Conservation (phyloP, 2,797 vertebrate species). For the Macrochelys suwanniensis region DNA sequence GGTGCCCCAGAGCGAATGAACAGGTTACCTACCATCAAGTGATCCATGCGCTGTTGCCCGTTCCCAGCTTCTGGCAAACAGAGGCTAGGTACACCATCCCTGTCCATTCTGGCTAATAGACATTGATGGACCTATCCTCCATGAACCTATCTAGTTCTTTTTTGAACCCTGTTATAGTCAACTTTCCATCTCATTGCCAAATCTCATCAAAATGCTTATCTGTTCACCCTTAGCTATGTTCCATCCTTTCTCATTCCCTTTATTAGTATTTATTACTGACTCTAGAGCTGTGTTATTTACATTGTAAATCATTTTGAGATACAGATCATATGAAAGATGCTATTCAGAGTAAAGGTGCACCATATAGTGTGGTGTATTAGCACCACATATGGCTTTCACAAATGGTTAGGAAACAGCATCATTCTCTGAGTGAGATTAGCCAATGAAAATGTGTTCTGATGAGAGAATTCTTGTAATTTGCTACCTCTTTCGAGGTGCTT, state of each 20-base stretch:
- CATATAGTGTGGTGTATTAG: neutral
- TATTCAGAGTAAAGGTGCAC: neutral
- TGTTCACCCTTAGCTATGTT: neutral
- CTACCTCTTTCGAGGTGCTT: neutral
- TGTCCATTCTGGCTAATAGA: too few relatives aligned
- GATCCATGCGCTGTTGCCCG: too few relatives aligned
- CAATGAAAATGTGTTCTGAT: neutral
- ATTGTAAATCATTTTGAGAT: neutral
- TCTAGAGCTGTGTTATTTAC: neutral
- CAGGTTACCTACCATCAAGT: too few relatives aligned
- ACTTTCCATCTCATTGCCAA: neutral
- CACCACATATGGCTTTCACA: neutral
- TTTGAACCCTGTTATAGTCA: too few relatives aligned
- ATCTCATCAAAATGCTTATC: neutral
- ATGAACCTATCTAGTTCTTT: too few relatives aligned
- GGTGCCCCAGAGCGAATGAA: too few relatives aligned
- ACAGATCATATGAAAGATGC: fast-evolving
- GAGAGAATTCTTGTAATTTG: neutral
- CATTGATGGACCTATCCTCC: too few relatives aligned
- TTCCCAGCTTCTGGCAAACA: too few relatives aligned
- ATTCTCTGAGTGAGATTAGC: neutral
- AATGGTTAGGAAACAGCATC: neutral
- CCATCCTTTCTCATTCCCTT: neutral
- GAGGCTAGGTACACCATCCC: too few relatives aligned
- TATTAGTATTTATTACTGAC: neutral